phyloP scores from a whole-genome alignment of 64 coral and sea anemone species.

The Montipora sp. region DNA sequence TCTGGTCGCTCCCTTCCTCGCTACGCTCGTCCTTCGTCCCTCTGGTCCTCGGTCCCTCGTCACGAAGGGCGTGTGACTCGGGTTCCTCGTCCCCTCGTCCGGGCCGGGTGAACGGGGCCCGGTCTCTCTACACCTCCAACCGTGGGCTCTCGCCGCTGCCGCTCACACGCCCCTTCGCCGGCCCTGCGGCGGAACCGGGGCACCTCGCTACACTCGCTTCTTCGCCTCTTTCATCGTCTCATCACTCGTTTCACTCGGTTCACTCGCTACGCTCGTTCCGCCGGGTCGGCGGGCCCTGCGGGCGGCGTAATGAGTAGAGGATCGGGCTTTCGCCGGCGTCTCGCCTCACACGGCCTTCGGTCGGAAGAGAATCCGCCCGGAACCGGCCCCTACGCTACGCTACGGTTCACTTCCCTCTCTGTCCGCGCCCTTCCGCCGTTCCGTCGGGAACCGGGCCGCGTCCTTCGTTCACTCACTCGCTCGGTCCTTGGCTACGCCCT shows the following conservation, averaged over 20 bases:
- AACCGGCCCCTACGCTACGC: not conserved
- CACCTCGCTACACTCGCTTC: not conserved
- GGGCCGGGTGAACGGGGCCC: not conserved
- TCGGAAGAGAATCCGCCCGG: not conserved
- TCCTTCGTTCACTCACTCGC: not conserved
- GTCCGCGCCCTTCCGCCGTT: not conserved
- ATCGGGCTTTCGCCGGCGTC: not conserved
- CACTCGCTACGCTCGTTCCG: not conserved
- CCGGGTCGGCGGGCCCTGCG: not conserved
- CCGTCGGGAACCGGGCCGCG: not conserved
- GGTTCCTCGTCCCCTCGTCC: not conserved
- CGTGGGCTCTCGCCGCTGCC: slow-evolving; percentile 2
- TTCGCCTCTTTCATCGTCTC: not conserved
- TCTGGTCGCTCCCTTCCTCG: no score
- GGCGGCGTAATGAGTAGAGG: not conserved
- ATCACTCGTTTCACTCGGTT: slow-evolving; percentile 4
- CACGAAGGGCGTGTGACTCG: not conserved
- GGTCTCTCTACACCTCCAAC: not conserved
- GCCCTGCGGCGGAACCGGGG: slow-evolving; percentile 1
- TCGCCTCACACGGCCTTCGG: slow-evolving; percentile 1
- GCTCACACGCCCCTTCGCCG: not conserved
- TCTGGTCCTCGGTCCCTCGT: no score
- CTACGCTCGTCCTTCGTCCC: no score
- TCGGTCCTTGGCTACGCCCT: no score
- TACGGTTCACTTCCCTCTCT: not conserved